A percentile compares a stretch with the other conserved stretches of the same genome.
These are phyloP conservation scores for Aphodius granarius DNA, from an alignment of 2,888 invertebrate genomes.

Conservation along the genomic window DNA sequence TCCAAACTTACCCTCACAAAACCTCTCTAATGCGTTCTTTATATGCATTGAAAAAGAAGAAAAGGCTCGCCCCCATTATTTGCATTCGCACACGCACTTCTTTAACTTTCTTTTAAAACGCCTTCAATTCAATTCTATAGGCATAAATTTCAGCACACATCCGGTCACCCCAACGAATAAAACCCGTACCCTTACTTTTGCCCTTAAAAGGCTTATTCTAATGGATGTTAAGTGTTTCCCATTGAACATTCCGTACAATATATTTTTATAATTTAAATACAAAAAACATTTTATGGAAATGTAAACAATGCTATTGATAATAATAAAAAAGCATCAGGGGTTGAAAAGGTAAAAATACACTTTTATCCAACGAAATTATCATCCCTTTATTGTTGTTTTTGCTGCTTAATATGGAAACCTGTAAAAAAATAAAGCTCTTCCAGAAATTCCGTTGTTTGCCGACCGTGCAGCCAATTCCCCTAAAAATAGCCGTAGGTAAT, in stretches of 20 bases:
- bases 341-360: background rate
- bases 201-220: background rate
- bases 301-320: background rate
- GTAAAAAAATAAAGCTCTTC: background rate
- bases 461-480: background rate
- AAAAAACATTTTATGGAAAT: background rate
- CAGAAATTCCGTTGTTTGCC: background rate
- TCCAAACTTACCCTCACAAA: slow-evolving; percentile 5
- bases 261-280: background rate
- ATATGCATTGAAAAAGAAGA: slow-evolving; percentile 43
- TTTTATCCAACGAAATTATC: background rate
- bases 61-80: slow-evolving; percentile 36
- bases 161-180: background rate
- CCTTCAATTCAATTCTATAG: background rate
- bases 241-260: background rate
- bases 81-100: slow-evolving; percentile 25
- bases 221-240: background rate
- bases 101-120: slow-evolving; percentile 23
- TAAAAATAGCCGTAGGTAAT: background rate
- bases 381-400: background rate
- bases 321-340: background rate
- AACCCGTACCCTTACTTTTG: background rate
- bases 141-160: background rate
- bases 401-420: background rate
- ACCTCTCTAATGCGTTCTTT: slow-evolving; percentile 45